phyloP scores from a whole-genome alignment of 1,140 invertebrate species.

The Asbolus verrucosus region DNA sequence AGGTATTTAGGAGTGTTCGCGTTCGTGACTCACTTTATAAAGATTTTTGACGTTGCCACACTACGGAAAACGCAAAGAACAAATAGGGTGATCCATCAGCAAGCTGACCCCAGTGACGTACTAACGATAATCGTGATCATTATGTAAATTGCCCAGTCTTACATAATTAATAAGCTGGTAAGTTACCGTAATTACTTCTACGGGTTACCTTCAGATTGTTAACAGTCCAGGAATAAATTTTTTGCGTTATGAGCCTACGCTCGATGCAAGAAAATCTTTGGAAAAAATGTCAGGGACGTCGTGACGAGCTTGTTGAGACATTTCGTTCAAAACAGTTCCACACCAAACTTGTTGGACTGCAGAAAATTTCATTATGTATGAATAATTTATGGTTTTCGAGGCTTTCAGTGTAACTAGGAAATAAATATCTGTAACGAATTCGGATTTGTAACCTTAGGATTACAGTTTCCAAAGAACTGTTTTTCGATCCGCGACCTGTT shows the following conservation, averaged over 20 bases:
- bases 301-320: background rate
- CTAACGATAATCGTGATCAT: background rate
- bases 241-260: conserved; percentile 3
- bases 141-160: conserved; percentile 9
- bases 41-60: no score
- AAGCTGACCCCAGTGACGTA: background rate
- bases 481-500: conserved; percentile 4
- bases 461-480: conserved; percentile 15
- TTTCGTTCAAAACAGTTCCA: conserved; percentile 12
- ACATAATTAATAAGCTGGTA: conserved; percentile 25
- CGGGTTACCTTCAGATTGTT: conserved; percentile 13
- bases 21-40: conserved; percentile 3
- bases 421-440: conserved; percentile 10
- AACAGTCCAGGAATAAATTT: background rate
- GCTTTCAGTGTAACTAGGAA: conserved; percentile 5
- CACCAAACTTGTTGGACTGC: background rate
- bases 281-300: conserved; percentile 26
- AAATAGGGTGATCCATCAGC: conserved; percentile 1
- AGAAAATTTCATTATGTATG: conserved; percentile 23
- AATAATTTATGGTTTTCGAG: conserved; percentile 19
- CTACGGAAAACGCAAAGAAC: no score
- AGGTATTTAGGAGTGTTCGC: background rate
- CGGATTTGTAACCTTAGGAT: conserved; percentile 16
- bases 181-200: conserved; percentile 9
- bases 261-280: background rate